Percentiles rank a stretch among this genome's conserved stretches.
These are phyloP conservation scores for Atherinosoma microstoma DNA, from an alignment of 2,797 vertebrate species.

Conservation along the genomic window DNA sequence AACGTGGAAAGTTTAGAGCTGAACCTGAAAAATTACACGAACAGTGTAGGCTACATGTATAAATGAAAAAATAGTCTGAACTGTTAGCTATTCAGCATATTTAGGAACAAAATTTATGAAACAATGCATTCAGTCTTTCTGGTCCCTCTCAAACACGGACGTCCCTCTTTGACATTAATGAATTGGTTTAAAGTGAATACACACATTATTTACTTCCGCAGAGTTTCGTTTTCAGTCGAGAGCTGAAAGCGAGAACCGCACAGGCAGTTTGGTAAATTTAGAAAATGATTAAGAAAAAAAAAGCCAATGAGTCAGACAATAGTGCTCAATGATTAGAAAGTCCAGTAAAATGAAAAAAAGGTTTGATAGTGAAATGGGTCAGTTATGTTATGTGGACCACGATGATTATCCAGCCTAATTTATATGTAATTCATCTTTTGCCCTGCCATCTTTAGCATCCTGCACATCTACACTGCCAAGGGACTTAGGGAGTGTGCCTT, in stretches of 20 bases:
- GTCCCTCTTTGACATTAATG: background rate
- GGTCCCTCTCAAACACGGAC: background rate
- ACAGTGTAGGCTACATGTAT: too few relatives aligned
- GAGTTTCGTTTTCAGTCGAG: slow-evolving; percentile 46
- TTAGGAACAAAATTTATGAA: too few relatives aligned
- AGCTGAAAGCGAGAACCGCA: slow-evolving; percentile 34
- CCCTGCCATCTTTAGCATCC: slow-evolving; percentile 78
- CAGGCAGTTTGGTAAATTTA: slow-evolving; percentile 21
- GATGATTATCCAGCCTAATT: slow-evolving; percentile 11
- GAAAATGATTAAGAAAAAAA: slow-evolving; percentile 29
- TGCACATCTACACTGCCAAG: slow-evolving; percentile 91
- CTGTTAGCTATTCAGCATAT: too few relatives aligned
- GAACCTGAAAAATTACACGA: too few relatives aligned
- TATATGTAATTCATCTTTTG: slow-evolving; percentile 27
- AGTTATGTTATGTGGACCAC: slow-evolving; percentile 17
- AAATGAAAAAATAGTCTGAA: too few relatives aligned
- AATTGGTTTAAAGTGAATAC: slow-evolving; percentile 5
- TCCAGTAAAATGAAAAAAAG: slow-evolving; percentile 14
- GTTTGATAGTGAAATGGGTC: slow-evolving; percentile 10
- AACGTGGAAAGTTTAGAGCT: too few relatives aligned
- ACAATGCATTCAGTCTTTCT: background rate
- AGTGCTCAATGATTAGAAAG: slow-evolving; percentile 19
- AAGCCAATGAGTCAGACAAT: slow-evolving; percentile 47
- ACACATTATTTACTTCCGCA: slow-evolving; percentile 9
- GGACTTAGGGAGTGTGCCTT: slow-evolving; percentile 87